Conservation (phyloP, 2,888 invertebrate genomes). For the Cataglyphis rosenhaueri region DNA sequence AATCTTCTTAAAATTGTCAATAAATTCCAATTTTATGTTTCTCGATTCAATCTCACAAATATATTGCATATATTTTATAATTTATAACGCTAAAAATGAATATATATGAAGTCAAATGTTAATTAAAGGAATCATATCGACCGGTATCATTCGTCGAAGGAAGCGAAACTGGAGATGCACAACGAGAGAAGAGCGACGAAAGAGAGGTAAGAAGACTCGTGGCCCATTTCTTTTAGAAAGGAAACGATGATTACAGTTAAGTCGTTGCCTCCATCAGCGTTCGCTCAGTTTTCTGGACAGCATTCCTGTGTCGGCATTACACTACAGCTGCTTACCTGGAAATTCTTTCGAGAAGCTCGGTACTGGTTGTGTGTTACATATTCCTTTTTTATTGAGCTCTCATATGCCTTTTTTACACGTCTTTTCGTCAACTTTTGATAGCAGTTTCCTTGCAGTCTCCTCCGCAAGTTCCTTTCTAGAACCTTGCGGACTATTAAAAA, state of each 20-base stretch:
- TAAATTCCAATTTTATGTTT: neutral
- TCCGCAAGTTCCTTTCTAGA: neutral
- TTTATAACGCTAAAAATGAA: neutral
- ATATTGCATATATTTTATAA: neutral
- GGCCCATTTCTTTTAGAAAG: conserved; percentile 82
- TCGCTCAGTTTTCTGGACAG: conserved; percentile 70
- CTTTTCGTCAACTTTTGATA: neutral
- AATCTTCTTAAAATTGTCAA: neutral
- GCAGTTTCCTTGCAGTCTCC: neutral
- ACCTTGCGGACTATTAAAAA: neutral
- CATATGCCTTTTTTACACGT: neutral
- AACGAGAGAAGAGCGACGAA: conserved; percentile 19
- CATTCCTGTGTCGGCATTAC: conserved; percentile 65
- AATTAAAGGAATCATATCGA: conserved; percentile 42
- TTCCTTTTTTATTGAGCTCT: neutral
- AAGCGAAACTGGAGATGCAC: conserved; percentile 22
- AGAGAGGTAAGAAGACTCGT: conserved; percentile 70
- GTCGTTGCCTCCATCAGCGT: conserved; percentile 55
- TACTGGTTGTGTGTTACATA: conserved; percentile 18
- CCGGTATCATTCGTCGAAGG: conserved; percentile 43
- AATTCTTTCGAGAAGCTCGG: conserved; percentile 64
- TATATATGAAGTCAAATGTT: neutral
- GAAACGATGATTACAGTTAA: conserved; percentile 80
- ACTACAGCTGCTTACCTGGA: conserved; percentile 65
- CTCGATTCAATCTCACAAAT: neutral